Evolutionary conservation across 2,113 vertebrate species (phyloP).

Genomic region (Lophura nycthemera): DNA sequence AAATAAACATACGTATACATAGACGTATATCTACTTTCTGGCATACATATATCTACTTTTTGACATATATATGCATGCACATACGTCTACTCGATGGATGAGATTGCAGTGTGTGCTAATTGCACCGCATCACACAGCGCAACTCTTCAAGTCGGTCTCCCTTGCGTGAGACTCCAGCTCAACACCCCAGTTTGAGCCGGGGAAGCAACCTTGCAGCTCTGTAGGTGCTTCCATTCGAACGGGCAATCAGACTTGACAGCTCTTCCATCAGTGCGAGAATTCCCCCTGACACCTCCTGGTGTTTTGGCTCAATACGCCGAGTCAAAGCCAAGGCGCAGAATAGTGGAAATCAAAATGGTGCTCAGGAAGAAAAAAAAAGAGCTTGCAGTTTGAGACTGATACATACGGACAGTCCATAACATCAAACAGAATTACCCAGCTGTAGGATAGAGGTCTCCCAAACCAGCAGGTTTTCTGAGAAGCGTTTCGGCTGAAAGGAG

Average conservation of each 20-base stretch:
- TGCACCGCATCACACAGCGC: rapidly evolving
- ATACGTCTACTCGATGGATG: rapidly evolving
- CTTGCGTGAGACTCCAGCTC: rapidly evolving
- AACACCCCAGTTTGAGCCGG: background rate
- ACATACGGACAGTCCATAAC: slow-evolving; percentile 56
- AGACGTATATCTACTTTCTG: background rate
- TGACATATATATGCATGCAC: background rate
- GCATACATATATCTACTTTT: background rate
- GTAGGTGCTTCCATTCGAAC: slow-evolving; percentile 41
- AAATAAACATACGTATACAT: background rate
- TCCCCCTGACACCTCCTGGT: slow-evolving; percentile 63
- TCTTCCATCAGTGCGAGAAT: slow-evolving; percentile 1
- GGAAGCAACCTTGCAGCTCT: background rate
- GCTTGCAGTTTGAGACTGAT: slow-evolving; percentile 54
- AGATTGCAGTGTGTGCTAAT: rapidly evolving
- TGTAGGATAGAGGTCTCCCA: slow-evolving; percentile 29
- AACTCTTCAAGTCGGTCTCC: background rate
- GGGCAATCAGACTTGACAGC: slow-evolving; percentile 54
- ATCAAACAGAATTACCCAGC: slow-evolving; percentile 59
- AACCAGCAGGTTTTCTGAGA: background rate
- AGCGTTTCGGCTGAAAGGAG: background rate
- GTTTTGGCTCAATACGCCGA: slow-evolving; percentile 55
- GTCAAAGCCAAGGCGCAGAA: slow-evolving; percentile 46
- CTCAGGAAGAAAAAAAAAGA: background rate
- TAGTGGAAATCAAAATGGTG: slow-evolving; percentile 48